phyloP scores from a whole-genome alignment of 2,113 vertebrate species.

The Nesogale talazaci region DNA sequence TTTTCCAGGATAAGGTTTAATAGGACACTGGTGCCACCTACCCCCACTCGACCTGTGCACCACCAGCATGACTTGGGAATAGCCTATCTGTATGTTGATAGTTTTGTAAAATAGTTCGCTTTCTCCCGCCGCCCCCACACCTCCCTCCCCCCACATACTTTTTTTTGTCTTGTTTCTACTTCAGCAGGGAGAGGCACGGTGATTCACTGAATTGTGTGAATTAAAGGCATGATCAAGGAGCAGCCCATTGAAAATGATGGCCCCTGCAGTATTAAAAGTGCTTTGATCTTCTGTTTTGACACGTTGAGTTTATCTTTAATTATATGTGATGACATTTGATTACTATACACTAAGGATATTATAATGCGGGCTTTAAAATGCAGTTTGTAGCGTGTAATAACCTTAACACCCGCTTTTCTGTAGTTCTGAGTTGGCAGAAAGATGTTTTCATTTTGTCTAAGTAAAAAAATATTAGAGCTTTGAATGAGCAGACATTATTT shows the following conservation, averaged over 20 bases:
- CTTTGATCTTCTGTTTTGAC: slow-evolving; percentile 80
- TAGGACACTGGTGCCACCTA: slow-evolving; percentile 27
- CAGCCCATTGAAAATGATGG: slow-evolving; percentile 65
- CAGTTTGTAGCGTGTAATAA: slow-evolving; percentile 67
- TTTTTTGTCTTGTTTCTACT: slow-evolving; percentile 44
- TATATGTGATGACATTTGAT: slow-evolving; percentile 77
- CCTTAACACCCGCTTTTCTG: slow-evolving; percentile 52
- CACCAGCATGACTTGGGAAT: slow-evolving; percentile 44
- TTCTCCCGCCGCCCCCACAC: no score
- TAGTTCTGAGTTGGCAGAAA: slow-evolving; percentile 47
- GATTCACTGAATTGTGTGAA: slow-evolving; percentile 67
- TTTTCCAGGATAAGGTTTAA: slow-evolving; percentile 61
- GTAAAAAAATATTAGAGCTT: slow-evolving; percentile 47
- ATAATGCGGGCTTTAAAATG: slow-evolving; percentile 75
- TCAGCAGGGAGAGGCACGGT: slow-evolving; percentile 29
- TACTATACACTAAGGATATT: slow-evolving; percentile 69
- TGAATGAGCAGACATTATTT: slow-evolving; percentile 60
- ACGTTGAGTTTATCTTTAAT: slow-evolving; percentile 78
- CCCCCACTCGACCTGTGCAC: background rate
- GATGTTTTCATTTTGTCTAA: slow-evolving; percentile 65
- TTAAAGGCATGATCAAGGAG: slow-evolving; percentile 72
- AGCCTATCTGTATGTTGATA: slow-evolving; percentile 48
- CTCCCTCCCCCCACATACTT: no score
- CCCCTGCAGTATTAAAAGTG: slow-evolving; percentile 25
- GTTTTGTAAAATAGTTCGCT: slow-evolving; percentile 31